Conservation (phyloP, 2,888 invertebrate species). For the Drosophila hamatofila region DNA sequence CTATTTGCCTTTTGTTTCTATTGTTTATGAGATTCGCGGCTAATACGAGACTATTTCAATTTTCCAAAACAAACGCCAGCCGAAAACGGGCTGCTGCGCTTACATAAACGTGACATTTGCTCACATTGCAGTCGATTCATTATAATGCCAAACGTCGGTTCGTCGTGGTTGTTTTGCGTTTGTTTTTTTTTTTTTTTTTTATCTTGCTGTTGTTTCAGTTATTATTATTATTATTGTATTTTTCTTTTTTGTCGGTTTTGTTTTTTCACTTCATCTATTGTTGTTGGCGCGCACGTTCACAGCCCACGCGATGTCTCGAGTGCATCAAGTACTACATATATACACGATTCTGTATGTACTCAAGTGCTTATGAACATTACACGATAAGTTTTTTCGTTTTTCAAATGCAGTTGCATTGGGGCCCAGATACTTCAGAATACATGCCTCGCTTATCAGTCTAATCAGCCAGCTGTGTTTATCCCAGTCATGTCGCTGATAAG, state of each 20-base stretch:
- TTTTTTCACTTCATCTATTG: conserved; percentile 17
- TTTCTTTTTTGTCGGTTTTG: conserved; percentile 1
- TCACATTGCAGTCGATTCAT: conserved; percentile 40
- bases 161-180: not conserved
- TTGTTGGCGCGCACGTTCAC: conserved; percentile 40
- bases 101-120: conserved; percentile 73
- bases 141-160: conserved; percentile 21
- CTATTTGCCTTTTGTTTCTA: conserved; percentile 25
- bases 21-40: conserved; percentile 41
- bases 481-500: conserved; percentile 30
- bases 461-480: conserved; percentile 37
- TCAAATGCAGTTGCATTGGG: conserved; percentile 23
- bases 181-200: not conserved
- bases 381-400: not conserved
- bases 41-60: conserved; percentile 41
- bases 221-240: conserved; percentile 25
- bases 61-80: conserved; percentile 21
- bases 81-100: conserved; percentile 34
- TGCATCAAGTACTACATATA: conserved; percentile 5
- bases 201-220: conserved; percentile 20
- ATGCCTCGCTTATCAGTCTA: conserved; percentile 29
- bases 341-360: not conserved
- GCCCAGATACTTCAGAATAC: not conserved
- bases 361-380: not conserved
- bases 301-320: conserved; percentile 37